These are phyloP conservation scores for Leptothorax acervorum DNA, from an alignment of 2,888 invertebrate species.

Conservation along the genomic window DNA sequence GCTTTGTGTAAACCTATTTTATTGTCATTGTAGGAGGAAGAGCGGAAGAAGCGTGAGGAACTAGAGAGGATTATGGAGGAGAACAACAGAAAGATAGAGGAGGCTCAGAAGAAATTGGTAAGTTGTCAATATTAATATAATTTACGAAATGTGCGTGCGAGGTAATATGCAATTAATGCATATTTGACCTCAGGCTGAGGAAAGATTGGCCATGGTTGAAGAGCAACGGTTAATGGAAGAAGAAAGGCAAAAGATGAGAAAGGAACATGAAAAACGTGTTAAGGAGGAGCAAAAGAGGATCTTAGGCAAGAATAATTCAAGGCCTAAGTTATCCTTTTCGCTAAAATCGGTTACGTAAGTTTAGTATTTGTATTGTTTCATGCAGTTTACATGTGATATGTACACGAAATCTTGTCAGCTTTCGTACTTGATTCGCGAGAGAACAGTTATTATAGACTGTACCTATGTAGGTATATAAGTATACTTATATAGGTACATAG, in stretches of 20 bases:
- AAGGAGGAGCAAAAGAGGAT: constrained; percentile 99
- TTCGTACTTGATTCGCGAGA: constrained; percentile 65
- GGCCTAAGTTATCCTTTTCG: constrained; percentile 97
- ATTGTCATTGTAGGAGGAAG: constrained; percentile 95
- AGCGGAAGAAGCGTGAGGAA: constrained; percentile 97
- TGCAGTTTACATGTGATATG: constrained; percentile 81
- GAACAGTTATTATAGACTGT: constrained; percentile 59
- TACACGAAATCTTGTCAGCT: constrained; percentile 76
- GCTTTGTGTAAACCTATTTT: constrained; percentile 80
- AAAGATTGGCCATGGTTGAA: constrained; percentile 97
- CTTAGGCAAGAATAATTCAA: constrained; percentile 98
- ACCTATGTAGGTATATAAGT: constrained; percentile 54
- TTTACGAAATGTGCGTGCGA: not conserved
- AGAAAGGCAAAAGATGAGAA: constrained; percentile 96
- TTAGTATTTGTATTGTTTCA: constrained; percentile 76
- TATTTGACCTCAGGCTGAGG: constrained; percentile 92
- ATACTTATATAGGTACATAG: constrained; percentile 56
- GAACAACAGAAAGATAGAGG: constrained; percentile 99
- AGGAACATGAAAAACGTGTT: constrained; percentile 96
- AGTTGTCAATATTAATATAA: constrained; percentile 80
- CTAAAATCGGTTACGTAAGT: constrained; percentile 92
- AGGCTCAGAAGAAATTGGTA: constrained; percentile 98
- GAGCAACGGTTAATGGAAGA: constrained; percentile 98
- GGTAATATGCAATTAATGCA: not conserved
- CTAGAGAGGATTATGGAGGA: constrained; percentile 98